Evolutionary conservation across 2,888 invertebrate genomes (phyloP).

Genomic region (Pachydiplax longipennis): DNA sequence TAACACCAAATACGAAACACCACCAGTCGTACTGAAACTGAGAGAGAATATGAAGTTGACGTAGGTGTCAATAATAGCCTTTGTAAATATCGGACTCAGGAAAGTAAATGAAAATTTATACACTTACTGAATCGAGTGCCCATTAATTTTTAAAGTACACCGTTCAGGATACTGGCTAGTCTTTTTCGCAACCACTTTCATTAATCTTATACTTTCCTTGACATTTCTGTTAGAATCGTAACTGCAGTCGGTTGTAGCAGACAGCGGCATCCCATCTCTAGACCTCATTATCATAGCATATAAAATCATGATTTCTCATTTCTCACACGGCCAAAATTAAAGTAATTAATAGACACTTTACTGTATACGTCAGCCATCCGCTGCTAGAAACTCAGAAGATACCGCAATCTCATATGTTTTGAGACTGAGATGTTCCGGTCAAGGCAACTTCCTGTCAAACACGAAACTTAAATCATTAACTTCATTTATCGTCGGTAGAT

Average conservation of each 20-base stretch:
- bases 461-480: not conserved
- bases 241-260: slow-evolving; percentile 57
- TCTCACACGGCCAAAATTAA: not conserved
- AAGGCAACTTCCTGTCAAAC: not conserved
- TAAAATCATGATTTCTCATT: slow-evolving; percentile 53
- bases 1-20: slow-evolving; percentile 58
- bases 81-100: too few relatives aligned
- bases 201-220: slow-evolving; percentile 55
- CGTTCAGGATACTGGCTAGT: slow-evolving; percentile 57
- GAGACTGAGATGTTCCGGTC: not conserved
- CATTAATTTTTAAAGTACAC: slow-evolving; percentile 56
- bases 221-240: slow-evolving; percentile 55
- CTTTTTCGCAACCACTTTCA: slow-evolving; percentile 57
- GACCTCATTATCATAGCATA: slow-evolving; percentile 56
- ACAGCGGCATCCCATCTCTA: slow-evolving; percentile 57
- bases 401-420: not conserved
- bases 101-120: not conserved
- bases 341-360: not conserved
- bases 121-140: slow-evolving; percentile 58
- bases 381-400: not conserved
- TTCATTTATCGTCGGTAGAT: not conserved
- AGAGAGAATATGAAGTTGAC: not conserved
- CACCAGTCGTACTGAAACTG: slow-evolving; percentile 56
- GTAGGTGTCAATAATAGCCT: not conserved
- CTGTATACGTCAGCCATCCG: not conserved